Base-by-base conservation (phyloP, 2,113 vertebrate genomes). In the Ia io region DNA sequence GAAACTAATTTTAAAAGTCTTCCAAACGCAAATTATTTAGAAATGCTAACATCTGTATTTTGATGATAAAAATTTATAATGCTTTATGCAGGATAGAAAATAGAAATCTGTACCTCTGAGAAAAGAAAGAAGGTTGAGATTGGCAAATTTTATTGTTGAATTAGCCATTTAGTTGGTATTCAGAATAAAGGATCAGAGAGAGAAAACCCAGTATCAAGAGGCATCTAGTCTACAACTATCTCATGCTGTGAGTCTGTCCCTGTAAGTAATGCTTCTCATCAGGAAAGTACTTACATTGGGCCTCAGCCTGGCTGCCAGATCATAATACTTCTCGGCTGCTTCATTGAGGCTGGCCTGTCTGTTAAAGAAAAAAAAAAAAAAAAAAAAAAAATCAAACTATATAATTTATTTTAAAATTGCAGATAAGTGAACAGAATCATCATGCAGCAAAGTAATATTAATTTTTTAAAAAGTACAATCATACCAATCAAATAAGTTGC, bases 301-400 rank as follows among this genome's bases (percentile, higher is more conserved):
- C 98, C 99, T 99, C 96, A 99, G 98, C 93, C 96, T 98, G 22
- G 99, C 99, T 84, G 99, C 99, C 98, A 99, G 98, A 98, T 99
- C 98, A 47, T 99, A 99, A 97, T 99, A 99, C 96, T 98, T 99
- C 98, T 99, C 99, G 0, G 99, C 99, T 95, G 99, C 99, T 97
- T 99, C 99, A 84, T 99, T 99, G 94, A 99, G 99, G 98, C 99
- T 99, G 96, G 99, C 99, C 98, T 99, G 99, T 98, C 99, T 99
- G 97, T 87, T n/a, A 88, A 87, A 88, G 42, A 23, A 96, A 76
- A 84, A 79, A 84, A 84, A 79, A 84, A 28, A 32, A 23, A 96
- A 76, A 84, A 79, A 84, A 84, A 79, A 84, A 28, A 32, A 53
- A 13, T 17, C 35, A 65, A 88, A 49, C 13, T 11, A 1, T 44